A percentile compares a stretch with the other conserved stretches of the same genome.
Conservation (phyloP, 2,888 invertebrate species). For the Dusona sp. region DNA sequence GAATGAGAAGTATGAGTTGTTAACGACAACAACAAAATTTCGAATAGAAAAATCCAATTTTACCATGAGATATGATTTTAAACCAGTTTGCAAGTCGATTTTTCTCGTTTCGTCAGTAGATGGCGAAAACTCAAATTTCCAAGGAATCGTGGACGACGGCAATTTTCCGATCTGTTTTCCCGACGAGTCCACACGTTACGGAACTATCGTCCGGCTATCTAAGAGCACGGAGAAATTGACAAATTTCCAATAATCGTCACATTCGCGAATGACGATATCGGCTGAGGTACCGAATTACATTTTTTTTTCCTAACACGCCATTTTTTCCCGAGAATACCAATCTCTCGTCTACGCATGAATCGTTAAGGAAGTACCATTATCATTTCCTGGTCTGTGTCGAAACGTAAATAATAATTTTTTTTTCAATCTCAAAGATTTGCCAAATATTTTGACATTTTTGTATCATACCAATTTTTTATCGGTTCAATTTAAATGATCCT, state of each 20-base stretch:
- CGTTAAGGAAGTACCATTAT: slow-evolving; percentile 30
- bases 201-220: slow-evolving; percentile 19
- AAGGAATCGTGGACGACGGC: not conserved
- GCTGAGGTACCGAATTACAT: slow-evolving; percentile 43
- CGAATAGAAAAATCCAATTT: not conserved
- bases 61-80: not conserved
- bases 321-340: not conserved
- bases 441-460: not conserved
- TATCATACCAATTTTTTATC: not conserved
- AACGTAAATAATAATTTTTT: not conserved
- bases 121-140: not conserved
- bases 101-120: not conserved
- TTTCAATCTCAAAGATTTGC: not conserved
- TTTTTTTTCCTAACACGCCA: slow-evolving; percentile 25
- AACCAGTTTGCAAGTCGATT: not conserved
- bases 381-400: slow-evolving; percentile 9
- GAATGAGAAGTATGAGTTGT: not conserved
- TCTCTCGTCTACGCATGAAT: not conserved
- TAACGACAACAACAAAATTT: not conserved
- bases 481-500: not conserved
- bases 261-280: slow-evolving; percentile 27
- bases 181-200: slow-evolving; percentile 9
- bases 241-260: slow-evolving; percentile 47
- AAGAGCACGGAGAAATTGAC: slow-evolving; percentile 55
- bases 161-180: slow-evolving; percentile 7